Base-by-base conservation (phyloP, 2,888 invertebrate genomes). In the Copidosoma aretas region DNA sequence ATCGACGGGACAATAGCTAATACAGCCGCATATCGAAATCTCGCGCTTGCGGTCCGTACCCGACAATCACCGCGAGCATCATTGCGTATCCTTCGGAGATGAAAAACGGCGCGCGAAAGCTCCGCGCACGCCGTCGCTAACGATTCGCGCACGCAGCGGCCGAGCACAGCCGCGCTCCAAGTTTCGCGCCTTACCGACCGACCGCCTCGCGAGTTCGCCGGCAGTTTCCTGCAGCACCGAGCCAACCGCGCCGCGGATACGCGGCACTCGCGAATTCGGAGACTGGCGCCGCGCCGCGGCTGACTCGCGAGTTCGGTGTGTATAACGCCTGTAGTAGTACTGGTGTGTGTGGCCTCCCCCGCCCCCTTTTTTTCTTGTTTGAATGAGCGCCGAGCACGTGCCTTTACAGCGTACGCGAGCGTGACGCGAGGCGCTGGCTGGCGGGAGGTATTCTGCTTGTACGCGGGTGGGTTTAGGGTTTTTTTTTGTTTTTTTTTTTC, bases 251-350 rank as follows among this genome's bases (percentile, higher is more conserved):
- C 3, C 32, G 32, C 4, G 8, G 32, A 32, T 32, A 5, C 32
- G 32, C 65, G 66, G 21, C 46, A 12, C 19, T 24, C 59, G 60
- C 39, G 17, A 19, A 41, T 46, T 19, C 54, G 24, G 78, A 76
- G 70, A 62, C 82, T 83, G 82, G 82, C 82, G 82, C 80, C 83
- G 69, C 78, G 68, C 0, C 19, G 66, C 75, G 81, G 76, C 52
- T 22, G 43, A 22, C 56, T 64, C 62, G 59, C 60, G 64, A 77
- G 74, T 61, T 52, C 17, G 14, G n/a, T n/a, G n/a, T n/a, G n/a
- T n/a, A n/a, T n/a, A n/a, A n/a, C 51, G 10, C 8, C 43, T 41
- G 24, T 64, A 8, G 8, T 32, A 14, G 64, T 59, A 54, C 58
- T 24, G 56, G 21, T 25, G 41, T 46, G 19, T 1, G 21, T 25